Conservation (phyloP, 2,888 invertebrate genomes). For the Dryococelus australis region DNA sequence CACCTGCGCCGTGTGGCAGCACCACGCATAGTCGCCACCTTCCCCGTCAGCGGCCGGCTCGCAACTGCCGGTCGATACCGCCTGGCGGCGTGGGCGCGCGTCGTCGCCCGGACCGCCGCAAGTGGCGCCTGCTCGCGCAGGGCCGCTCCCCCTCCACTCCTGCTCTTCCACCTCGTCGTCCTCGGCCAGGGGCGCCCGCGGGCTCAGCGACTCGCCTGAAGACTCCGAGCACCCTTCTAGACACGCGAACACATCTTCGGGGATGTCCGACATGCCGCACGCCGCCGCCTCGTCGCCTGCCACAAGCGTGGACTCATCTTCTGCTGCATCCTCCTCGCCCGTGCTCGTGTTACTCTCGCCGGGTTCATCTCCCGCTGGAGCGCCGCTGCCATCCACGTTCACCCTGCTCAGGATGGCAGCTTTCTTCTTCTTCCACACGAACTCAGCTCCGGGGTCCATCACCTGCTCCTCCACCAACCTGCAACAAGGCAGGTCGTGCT, state of each 20-base stretch:
- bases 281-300: not conserved
- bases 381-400: not conserved
- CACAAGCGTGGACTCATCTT: not conserved
- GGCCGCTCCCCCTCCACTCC: not conserved
- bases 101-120: conserved; percentile 23
- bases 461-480: not conserved
- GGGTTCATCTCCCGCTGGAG: not conserved
- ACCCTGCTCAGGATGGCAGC: not conserved
- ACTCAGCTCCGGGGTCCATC: not conserved
- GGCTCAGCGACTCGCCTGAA: not conserved
- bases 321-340: not conserved
- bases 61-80: conserved; percentile 27
- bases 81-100: conserved; percentile 24
- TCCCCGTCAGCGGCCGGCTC: not conserved
- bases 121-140: conserved; percentile 17
- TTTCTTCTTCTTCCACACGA: conserved; percentile 24
- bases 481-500: not conserved
- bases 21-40: not conserved
- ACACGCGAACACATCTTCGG: not conserved
- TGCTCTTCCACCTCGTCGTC: not conserved
- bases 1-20: not conserved
- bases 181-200: not conserved
- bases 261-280: conserved; percentile 1
- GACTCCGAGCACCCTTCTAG: not conserved
- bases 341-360: not conserved